Base-by-base conservation (phyloP, 2,888 invertebrate genomes). In the Matsumyia berberina region DNA sequence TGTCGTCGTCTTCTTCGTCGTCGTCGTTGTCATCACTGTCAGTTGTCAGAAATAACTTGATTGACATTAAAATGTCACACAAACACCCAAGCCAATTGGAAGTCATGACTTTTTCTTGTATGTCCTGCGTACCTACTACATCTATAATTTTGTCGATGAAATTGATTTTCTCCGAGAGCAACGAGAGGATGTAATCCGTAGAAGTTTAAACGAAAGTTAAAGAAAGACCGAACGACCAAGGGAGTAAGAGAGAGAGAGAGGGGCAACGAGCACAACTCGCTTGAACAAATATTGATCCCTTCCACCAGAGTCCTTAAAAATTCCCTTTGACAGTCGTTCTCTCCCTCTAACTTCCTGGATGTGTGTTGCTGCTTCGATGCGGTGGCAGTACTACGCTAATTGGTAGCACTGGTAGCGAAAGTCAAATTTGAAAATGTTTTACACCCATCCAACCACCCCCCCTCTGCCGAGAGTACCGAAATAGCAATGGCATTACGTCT, bases 181-280 rank as follows among this genome's bases (percentile, higher is more conserved):
- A n/a, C n/a, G n/a, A n/a, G n/a, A n/a, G n/a, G n/a, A 19, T 57
- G 11, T 57, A 57, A 57, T 57, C 57, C 35, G 33, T 31, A 17
- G 55, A 55, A 55, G 17, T 55, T 55, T 55, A 57, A 57, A 57
- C 17, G 55, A 57, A 57, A 57, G 35, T 57, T 57, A 35, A 57
- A 57, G 55, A 19, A 6, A 11, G 9, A 37, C 24, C 24, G 2
- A 3, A 24, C 24, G 24, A 24, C 24, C 24, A 2, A 6, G 12
- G 15, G 9, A 17, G 17, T 6, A 7, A 6, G 15, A 15, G 12
- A 24, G 24, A 24, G 7, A 2, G 15, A 9, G 17, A 5, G 49
- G 11, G 17, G 51, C 55, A 24, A 51, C 29, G 7, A 51, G 1
- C 44, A 17, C 2, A 11, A 29, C 46, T 33, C 12, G 9, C 55